Evolutionary conservation across 2,113 vertebrate genomes (phyloP).

Genomic region (Poicephalus gulielmi): DNA sequence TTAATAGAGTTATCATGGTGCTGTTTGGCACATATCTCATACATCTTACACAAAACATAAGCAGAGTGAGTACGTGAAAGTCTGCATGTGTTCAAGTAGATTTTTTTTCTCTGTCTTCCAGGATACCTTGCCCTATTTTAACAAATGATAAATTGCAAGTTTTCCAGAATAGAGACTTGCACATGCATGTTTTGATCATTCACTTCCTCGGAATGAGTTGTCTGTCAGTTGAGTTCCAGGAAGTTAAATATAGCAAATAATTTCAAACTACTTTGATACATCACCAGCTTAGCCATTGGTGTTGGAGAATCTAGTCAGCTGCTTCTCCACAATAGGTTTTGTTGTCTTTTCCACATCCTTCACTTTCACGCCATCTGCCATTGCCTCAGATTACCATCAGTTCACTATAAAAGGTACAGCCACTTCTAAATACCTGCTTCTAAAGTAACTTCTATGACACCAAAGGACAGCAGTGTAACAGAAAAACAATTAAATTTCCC

Average conservation of each 20-base stretch:
- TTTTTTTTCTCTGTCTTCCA: neutral
- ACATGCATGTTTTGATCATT: neutral
- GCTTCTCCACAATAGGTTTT: neutral
- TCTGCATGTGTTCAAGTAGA: neutral
- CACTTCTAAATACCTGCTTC: neutral
- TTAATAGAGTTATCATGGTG: neutral
- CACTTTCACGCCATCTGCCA: neutral
- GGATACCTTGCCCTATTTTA: neutral
- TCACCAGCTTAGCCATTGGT: neutral
- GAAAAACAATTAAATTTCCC: neutral
- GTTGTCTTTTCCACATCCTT: neutral
- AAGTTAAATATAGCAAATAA: neutral
- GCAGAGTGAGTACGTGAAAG: neutral
- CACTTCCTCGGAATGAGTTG: neutral
- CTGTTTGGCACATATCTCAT: neutral
- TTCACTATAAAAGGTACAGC: neutral
- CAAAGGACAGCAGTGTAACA: neutral
- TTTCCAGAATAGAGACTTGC: neutral
- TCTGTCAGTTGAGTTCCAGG: neutral
- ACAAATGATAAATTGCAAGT: neutral
- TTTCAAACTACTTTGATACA: neutral
- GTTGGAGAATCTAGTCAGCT: neutral
- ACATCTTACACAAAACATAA: neutral
- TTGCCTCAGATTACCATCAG: neutral
- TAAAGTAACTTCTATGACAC: neutral